phyloP scores from a whole-genome alignment of 2,888 invertebrate species.

The Rhaphigaster nebulosa region DNA sequence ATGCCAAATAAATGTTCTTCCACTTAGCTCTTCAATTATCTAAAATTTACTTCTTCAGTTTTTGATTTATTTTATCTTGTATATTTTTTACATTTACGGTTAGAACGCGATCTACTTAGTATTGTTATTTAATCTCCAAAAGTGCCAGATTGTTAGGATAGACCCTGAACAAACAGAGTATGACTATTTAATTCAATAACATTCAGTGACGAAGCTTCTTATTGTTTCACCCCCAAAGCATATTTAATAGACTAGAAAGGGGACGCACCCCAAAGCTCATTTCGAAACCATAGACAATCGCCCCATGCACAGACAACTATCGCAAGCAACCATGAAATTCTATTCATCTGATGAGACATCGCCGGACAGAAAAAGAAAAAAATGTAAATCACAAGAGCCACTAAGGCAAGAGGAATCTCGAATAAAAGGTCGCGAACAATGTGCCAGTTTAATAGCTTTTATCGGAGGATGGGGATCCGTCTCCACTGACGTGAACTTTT shows the following conservation, averaged over 20 bases:
- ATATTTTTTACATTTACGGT: too few relatives aligned
- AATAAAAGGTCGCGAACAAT: conserved; percentile 44
- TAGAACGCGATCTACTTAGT: too few relatives aligned
- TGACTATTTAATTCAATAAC: neutral
- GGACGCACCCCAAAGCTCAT: conserved; percentile 4
- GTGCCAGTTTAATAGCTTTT: conserved; percentile 40
- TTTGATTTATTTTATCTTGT: too few relatives aligned
- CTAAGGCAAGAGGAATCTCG: neutral
- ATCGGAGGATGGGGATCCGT: conserved; percentile 23
- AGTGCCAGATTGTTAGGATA: too few relatives aligned
- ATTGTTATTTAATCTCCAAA: too few relatives aligned
- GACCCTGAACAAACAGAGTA: too few relatives aligned
- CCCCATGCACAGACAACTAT: neutral
- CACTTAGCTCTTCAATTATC: too few relatives aligned
- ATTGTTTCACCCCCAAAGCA: neutral
- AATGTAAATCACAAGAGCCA: neutral
- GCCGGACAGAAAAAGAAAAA: neutral
- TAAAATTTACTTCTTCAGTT: too few relatives aligned
- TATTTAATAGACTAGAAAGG: neutral
- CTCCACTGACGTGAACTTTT: conserved; percentile 50
- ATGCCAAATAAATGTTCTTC: too few relatives aligned
- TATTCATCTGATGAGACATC: neutral
- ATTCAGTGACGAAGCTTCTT: conserved; percentile 19
- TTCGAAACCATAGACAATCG: neutral
- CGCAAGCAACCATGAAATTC: neutral